Percentiles rank a stretch among this genome's conserved stretches.
phyloP scores from a whole-genome alignment of 1,140 invertebrate genomes.

The Coboldia fuscipes region DNA sequence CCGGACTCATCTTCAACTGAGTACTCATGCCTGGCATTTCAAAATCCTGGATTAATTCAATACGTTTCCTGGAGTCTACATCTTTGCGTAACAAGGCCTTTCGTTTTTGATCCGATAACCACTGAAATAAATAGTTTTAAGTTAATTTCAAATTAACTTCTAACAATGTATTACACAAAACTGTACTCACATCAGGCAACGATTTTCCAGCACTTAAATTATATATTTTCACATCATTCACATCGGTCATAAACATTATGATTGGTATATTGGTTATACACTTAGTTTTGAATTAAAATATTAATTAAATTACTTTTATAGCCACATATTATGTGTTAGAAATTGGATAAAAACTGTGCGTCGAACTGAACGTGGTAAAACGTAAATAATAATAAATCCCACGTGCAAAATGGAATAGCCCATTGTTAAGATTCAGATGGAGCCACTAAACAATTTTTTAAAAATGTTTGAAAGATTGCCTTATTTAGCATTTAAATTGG shows the following conservation, averaged over 20 bases:
- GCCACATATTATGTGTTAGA: too few species aligned
- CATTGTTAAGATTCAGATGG: too few species aligned
- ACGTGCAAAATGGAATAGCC: too few species aligned
- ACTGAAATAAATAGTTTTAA: constrained; percentile 29
- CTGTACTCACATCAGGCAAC: constrained; percentile 69
- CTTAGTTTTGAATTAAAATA: too few species aligned
- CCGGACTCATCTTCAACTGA: constrained; percentile 63
- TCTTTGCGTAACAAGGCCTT: constrained; percentile 72
- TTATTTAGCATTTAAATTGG: too few species aligned
- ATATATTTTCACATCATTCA: constrained; percentile 95
- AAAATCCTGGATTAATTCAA: constrained; percentile 97
- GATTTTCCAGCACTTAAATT: constrained; percentile 93
- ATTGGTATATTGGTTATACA: too few species aligned
- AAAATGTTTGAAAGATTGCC: too few species aligned
- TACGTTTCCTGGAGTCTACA: constrained; percentile 69
- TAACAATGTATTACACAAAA: constrained; percentile 3
- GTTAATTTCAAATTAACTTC: neutral
- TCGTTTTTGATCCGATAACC: constrained; percentile 80
- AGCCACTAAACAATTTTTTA: too few species aligned
- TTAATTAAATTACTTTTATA: too few species aligned
- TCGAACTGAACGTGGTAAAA: too few species aligned
- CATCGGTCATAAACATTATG: constrained; percentile 57
- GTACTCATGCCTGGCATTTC: constrained; percentile 92
- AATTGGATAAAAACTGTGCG: too few species aligned
- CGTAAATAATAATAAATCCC: too few species aligned